Conservation (phyloP, 92 coral and sea anemone species). For the Bergia puertoricense region DNA sequence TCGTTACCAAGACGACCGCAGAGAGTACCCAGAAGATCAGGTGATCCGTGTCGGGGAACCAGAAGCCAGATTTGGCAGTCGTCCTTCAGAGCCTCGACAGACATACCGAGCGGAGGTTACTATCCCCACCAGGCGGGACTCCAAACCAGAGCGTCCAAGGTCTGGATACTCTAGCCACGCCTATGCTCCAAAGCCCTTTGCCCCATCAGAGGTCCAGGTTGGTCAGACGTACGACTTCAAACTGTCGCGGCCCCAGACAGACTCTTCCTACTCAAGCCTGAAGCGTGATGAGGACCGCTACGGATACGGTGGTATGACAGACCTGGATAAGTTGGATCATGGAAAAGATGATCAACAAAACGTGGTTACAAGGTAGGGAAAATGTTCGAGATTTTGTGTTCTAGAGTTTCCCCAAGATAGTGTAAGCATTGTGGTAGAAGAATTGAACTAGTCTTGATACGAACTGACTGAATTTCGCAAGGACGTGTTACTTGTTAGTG, state of each 20-base stretch:
- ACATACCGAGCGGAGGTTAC: constrained; percentile 80
- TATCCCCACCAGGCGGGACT: constrained; percentile 65
- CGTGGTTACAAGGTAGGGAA: constrained; percentile 73
- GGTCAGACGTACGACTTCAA: constrained; percentile 60
- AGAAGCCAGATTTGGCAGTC: constrained; percentile 52
- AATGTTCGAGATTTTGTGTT: background rate
- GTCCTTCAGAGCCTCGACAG: constrained; percentile 51
- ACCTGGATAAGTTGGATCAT: constrained; percentile 60
- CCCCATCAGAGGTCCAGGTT: constrained; percentile 42
- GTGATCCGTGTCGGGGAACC: constrained; percentile 43
- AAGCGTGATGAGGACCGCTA: constrained; percentile 39
- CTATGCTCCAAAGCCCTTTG: constrained; percentile 77
- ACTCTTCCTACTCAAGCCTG: constrained; percentile 12
- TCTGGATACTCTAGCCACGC: constrained; percentile 65
- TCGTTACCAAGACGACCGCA: constrained; percentile 37
- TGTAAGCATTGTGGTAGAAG: background rate
- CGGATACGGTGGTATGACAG: constrained; percentile 69
- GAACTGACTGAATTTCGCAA: too few relatives aligned
- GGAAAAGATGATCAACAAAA: constrained; percentile 62
- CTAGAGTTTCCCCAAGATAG: background rate
- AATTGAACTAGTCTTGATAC: background rate
- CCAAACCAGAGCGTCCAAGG: constrained; percentile 73
- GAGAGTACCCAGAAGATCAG: constrained; percentile 63
- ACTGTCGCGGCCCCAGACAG: constrained; percentile 51
- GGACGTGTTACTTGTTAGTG: too few relatives aligned